Conservation (phyloP, 2,888 invertebrate species). For the Macrosiphum euphorbiae region DNA sequence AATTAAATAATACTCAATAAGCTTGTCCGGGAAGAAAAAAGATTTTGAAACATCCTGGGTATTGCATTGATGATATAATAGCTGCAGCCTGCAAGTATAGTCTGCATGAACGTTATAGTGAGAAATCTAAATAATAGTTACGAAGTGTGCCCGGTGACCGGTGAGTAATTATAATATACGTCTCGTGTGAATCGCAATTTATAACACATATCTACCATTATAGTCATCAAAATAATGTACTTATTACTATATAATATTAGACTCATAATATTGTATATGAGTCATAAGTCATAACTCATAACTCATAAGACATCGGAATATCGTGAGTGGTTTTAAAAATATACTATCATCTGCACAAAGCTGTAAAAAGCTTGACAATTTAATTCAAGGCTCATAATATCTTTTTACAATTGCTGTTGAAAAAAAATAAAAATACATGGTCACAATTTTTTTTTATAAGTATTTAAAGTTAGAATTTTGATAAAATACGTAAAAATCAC, state of each 20-base stretch:
- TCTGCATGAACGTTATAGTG: neutral
- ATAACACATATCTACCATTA: neutral
- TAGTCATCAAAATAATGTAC: neutral
- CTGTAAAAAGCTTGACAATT: no score
- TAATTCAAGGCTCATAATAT: no score
- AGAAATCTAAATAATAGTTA: constrained; percentile 38
- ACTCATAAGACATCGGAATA: neutral
- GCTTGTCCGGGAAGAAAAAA: neutral
- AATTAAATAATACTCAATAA: neutral
- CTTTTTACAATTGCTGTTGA: no score
- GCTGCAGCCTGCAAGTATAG: neutral
- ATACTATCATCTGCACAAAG: neutral
- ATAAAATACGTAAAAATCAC: no score
- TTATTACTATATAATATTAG: neutral
- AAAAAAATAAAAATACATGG: no score
- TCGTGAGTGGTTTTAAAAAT: neutral
- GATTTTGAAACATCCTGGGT: constrained; percentile 21
- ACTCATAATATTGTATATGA: neutral
- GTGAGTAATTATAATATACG: constrained; percentile 13
- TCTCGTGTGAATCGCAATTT: constrained; percentile 36
- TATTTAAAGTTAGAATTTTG: no score
- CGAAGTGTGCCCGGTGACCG: neutral
- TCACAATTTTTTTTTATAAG: no score
- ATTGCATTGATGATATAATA: neutral
- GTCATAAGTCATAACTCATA: no score